Evolutionary conservation across 2,113 vertebrate species (phyloP), one percentile per base, ranked within the genome.

Genomic region (Calidris pygmaea): DNA sequence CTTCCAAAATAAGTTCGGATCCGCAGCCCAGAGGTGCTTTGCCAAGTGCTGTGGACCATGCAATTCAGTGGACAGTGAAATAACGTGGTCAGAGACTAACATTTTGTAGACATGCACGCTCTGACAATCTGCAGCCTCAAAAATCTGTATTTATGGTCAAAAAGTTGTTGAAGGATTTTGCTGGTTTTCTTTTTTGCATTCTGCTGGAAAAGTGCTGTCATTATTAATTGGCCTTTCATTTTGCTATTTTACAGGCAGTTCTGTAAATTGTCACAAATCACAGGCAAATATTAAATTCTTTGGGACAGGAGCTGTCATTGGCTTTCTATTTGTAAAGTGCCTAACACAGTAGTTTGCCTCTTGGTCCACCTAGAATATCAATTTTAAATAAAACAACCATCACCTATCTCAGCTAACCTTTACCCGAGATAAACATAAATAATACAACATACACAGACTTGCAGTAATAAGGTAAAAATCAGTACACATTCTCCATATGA

Each of bases 241-340:
- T 93, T 96, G 60, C 41, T 84, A 3, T 94, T 96, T 95, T 95
- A 84, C 88, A 84, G 93, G 53, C 82, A 92, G 83, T 87, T 96
- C 86, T 93, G 52, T 93, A 93, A 96, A 96, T 95, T 88, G 88
- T 94, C 96, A 95, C 43, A 93, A 96, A 96, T 96, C 92, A 96
- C 43, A 66, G 58, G 48, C 22, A 89, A 92, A 95, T 78, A 89
- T 95, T 62, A 93, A 92, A 96, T 96, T 94, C 63, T 88, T 93
- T 92, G 66, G 48, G 86, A 95, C 90, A 92, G 83, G 62, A 95
- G 58, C 80, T 96, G 92, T 97, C 96, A 96, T 60, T 75, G 30
- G 7, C 39, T 94, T 93, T 96, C 90, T 90, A 70, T 83, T 87
- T 92, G 76, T 32, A 85, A 90, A 86, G 43, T 85, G 60, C 48